A percentile compares a stretch with the other conserved stretches of the same genome.
phyloP scores from a whole-genome alignment of 2,797 vertebrate species.

The Sebastes taczanowskii region DNA sequence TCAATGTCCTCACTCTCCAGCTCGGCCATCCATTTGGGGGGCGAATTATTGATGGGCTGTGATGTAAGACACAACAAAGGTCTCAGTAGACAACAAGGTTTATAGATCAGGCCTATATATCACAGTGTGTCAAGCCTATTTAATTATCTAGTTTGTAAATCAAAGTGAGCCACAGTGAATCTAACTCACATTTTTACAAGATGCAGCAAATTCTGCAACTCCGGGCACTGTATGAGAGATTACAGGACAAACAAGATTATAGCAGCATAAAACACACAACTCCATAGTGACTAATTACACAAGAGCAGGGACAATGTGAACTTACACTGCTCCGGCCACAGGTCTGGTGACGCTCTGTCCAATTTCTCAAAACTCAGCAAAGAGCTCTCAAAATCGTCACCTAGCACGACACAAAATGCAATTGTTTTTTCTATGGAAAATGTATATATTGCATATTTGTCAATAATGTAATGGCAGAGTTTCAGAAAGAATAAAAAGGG shows the following conservation, averaged over 20 bases:
- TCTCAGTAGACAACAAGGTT: not conserved
- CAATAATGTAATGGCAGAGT: not conserved
- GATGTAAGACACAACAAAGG: conserved; percentile 44
- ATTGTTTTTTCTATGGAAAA: not conserved
- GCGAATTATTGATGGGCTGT: conserved; percentile 94
- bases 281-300: not conserved
- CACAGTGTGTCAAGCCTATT: not conserved
- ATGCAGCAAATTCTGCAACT: conserved; percentile 96
- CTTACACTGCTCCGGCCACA: conserved; percentile 98
- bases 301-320: conserved; percentile 9
- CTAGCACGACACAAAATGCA: conserved; percentile 63
- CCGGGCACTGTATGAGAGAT: conserved; percentile 88
- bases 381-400: conserved; percentile 92
- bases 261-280: conserved; percentile 9
- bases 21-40: conserved; percentile 99
- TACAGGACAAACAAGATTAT: conserved; percentile 16
- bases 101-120: not conserved
- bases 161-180: conserved; percentile 1
- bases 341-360: conserved; percentile 95
- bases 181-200: conserved; percentile 96
- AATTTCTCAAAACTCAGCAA: conserved; percentile 97
- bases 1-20: conserved; percentile 97
- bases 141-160: conserved; percentile 34
- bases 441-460: not conserved
- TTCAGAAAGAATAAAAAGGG: not conserved